Percentiles rank a stretch among this genome's conserved stretches.
These are phyloP conservation scores for Procavia capensis DNA, from an alignment of 2,113 vertebrate genomes.

Conservation along the genomic window DNA sequence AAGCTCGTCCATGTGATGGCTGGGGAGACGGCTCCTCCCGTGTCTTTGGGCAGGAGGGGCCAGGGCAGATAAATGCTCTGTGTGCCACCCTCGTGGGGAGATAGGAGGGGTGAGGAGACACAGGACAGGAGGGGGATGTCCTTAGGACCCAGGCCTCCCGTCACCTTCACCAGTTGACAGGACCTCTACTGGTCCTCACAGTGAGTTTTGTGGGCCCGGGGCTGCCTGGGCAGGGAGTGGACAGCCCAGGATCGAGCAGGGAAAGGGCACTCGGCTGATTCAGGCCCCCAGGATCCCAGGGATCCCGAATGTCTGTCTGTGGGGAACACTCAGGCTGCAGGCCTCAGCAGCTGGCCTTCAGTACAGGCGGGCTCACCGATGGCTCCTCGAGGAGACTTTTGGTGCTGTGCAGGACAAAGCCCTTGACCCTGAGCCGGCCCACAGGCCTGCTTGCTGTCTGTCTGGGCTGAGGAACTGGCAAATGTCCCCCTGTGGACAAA, in stretches of 20 bases:
- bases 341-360: background rate
- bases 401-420: accelerated
- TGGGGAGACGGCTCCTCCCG: accelerated
- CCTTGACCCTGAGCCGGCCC: background rate
- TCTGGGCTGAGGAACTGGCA: background rate
- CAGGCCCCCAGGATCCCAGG: accelerated
- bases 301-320: accelerated
- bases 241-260: no score
- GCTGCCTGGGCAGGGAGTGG: background rate
- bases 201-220: accelerated
- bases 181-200: accelerated
- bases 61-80: background rate
- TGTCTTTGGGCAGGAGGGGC: background rate
- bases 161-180: background rate
- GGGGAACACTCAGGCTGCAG: background rate
- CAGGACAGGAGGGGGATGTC: accelerated
- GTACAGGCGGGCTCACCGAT: background rate
- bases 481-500: background rate
- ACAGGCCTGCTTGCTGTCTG: background rate
- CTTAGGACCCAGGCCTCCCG: background rate
- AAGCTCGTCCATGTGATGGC: background rate
- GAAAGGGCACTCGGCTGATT: no score
- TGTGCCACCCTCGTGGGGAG: accelerated
- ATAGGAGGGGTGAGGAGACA: accelerated
- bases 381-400: background rate